Base-by-base conservation (phyloP, 2,113 vertebrate genomes). In the Hemicordylus capensis region DNA sequence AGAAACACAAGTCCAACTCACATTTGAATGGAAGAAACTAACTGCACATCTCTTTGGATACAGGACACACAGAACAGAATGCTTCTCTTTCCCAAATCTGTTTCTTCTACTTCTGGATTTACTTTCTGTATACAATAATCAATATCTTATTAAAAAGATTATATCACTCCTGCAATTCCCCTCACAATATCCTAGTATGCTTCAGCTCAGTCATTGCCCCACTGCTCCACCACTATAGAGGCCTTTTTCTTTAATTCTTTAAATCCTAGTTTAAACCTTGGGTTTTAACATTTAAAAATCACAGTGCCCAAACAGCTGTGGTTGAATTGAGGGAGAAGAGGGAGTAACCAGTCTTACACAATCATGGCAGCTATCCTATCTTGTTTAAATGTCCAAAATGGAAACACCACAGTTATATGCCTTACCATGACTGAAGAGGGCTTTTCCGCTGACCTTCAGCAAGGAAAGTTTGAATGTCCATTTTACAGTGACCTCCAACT, bases 401-500 rank as follows among this genome's bases (percentile, higher is more conserved):
- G 34, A 84, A n/a, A 76, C 70, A 79, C 5, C n/a, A 51, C 10
- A 79, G 42, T 26, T 73, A 80, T 15, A 73, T 31, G 14, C 80
- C 97, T 97, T 95, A 99, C 99, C 99, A 99, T 84, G 99, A 99
- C 89, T 99, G 99, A 73, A 99, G 94, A 48, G 98, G 98, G 92
- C 99, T 99, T 93, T 98, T 99, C 86, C 98, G 98, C 0, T 98
- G 96, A 89, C 98, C 98, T 92, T 98, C 97, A 56, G 97, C 96
- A 83, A 94, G 86, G 87, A 99, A 95, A 0, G 92, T 94, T 42
- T 20, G 82, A 78, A 93, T 80, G 4, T 98, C 93, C 2, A 99
- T 96, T 51, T 93, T 90, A 90, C 99, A 99, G 42, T 90, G 94
- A 72, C 98, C 98, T 26, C 98, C 99, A 42, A 99, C 97, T 91